Conservation (phyloP, 2,888 invertebrate genomes). For the Philereme vetulata region DNA sequence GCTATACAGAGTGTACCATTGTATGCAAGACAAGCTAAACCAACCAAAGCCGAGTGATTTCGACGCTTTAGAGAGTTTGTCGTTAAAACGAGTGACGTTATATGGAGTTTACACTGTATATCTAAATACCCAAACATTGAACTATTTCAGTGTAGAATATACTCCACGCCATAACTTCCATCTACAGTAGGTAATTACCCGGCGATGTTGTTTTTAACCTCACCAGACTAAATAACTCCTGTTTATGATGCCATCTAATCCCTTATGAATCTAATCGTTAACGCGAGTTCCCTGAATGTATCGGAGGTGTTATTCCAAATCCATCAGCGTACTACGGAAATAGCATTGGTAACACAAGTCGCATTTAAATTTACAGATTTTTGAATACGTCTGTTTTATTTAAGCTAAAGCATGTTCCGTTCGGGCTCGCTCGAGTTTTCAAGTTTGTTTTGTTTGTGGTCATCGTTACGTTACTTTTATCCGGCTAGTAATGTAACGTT, state of each 20-base stretch:
- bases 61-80: too few species aligned
- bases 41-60: too few species aligned
- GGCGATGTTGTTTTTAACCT: constrained; percentile 76
- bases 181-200: constrained; percentile 59
- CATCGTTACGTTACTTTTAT: constrained; percentile 42
- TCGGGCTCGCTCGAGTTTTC: constrained; percentile 29
- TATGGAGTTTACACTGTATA: too few species aligned
- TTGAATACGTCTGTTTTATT: constrained; percentile 81
- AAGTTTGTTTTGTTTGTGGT: constrained; percentile 38
- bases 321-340: constrained; percentile 75
- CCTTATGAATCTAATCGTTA: constrained; percentile 71
- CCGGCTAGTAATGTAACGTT: constrained; percentile 3
- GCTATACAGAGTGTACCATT: too few species aligned
- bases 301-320: constrained; percentile 76
- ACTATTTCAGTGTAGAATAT: constrained; percentile 49
- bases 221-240: constrained; percentile 81
- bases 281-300: constrained; percentile 73
- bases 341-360: constrained; percentile 80
- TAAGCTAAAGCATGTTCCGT: constrained; percentile 73
- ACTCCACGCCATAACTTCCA: constrained; percentile 57
- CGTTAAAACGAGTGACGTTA: too few species aligned
- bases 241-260: constrained; percentile 84
- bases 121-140: constrained; percentile 29
- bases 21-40: too few species aligned
- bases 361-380: constrained; percentile 83